Evolutionary conservation across 2,888 invertebrate genomes (phyloP).

Genomic region (Zeuzera pyrina): DNA sequence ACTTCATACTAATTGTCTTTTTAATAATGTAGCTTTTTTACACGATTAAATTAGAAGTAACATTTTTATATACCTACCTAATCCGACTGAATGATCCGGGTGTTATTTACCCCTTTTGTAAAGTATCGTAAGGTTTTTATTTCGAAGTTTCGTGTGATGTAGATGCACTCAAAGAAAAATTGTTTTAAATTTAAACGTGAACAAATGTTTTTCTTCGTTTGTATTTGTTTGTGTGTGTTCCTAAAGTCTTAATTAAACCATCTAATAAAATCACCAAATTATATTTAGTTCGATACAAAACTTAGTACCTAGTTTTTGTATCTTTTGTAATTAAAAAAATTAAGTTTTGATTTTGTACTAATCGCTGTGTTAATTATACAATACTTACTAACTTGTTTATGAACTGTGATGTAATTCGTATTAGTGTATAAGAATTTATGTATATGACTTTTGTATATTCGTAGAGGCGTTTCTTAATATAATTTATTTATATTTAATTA

Average conservation of each 20-base stretch:
- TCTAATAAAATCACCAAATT: conserved; percentile 67
- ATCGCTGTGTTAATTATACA: too few species aligned
- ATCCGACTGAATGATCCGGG: conserved; percentile 45
- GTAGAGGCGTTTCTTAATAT: conserved; percentile 66
- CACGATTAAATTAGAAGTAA: conserved; percentile 40
- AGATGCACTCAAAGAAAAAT: conserved; percentile 9
- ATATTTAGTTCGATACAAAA: conserved; percentile 38
- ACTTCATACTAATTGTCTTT: conserved; percentile 37
- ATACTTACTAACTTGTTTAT: conserved; percentile 67
- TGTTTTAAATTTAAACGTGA: background rate
- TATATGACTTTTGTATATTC: conserved; percentile 73
- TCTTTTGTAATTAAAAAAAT: background rate
- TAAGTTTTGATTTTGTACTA: conserved; percentile 38
- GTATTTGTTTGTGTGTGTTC: conserved; percentile 43
- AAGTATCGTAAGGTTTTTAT: conserved; percentile 39
- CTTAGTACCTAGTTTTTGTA: too few species aligned
- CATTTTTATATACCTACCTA: conserved; percentile 38
- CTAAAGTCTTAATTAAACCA: conserved; percentile 58
- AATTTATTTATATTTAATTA: conserved; percentile 58
- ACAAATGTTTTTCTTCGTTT: conserved; percentile 1
- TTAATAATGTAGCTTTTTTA: conserved; percentile 59
- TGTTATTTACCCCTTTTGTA: conserved; percentile 36
- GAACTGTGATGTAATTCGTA: conserved; percentile 74
- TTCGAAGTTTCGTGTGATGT: conserved; percentile 27
- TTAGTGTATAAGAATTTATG: conserved; percentile 63